Evolutionary conservation across 2,113 vertebrate genomes (phyloP).

Genomic region (Psilopsiagon aymara): DNA sequence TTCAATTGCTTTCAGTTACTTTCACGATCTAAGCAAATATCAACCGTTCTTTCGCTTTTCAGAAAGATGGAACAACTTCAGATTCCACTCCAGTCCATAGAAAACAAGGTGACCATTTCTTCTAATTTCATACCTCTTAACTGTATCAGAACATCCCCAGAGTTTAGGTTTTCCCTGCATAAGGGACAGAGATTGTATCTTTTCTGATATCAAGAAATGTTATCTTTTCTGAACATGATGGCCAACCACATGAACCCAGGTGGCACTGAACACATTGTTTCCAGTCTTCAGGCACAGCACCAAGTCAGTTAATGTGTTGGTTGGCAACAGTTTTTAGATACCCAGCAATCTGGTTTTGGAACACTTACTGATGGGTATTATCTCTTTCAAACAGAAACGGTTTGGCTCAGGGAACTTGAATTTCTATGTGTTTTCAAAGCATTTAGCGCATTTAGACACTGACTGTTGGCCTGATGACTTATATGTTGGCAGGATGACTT

Average conservation of each 20-base stretch:
- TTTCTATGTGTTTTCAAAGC: constrained; percentile 40
- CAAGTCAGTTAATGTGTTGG: constrained; percentile 35
- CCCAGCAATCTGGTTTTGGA: constrained; percentile 48
- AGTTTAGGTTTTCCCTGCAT: not conserved
- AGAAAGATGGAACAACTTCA: not conserved
- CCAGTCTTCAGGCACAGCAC: not conserved
- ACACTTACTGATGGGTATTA: not conserved
- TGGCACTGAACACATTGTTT: constrained; percentile 12
- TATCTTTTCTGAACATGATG: not conserved
- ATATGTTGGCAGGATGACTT: not conserved
- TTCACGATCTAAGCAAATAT: not conserved
- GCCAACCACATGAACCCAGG: not conserved
- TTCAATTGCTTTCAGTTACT: not conserved
- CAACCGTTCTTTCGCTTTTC: not conserved
- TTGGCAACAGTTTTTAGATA: constrained; percentile 26
- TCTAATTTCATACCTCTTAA: not conserved
- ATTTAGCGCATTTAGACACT: not conserved
- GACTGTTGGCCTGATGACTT: not conserved
- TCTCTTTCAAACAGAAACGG: not conserved
- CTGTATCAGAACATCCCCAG: not conserved
- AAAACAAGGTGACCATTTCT: not conserved
- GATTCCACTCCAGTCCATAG: not conserved
- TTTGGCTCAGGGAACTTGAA: constrained; percentile 11
- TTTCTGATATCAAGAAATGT: not conserved
- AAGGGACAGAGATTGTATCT: not conserved